These are phyloP conservation scores for Synergus gifuensis DNA, from an alignment of 2,888 invertebrate genomes.

Conservation along the genomic window DNA sequence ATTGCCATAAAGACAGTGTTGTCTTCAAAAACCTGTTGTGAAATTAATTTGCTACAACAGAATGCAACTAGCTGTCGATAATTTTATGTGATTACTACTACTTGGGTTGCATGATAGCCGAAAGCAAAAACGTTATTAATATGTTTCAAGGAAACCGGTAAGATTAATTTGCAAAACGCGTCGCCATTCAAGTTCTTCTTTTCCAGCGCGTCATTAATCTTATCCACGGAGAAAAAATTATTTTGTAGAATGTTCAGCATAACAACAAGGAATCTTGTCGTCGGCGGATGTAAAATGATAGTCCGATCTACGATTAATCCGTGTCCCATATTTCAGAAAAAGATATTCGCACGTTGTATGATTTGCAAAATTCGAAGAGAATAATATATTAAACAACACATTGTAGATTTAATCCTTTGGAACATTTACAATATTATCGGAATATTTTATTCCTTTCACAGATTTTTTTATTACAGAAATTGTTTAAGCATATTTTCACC, in stretches of 20 bases:
- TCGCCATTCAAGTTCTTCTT: constrained; percentile 70
- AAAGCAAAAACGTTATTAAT: constrained; percentile 65
- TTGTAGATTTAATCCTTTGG: too few species aligned
- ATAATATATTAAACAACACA: not conserved
- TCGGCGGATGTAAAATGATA: constrained; percentile 64
- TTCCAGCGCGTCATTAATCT: constrained; percentile 68
- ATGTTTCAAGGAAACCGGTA: constrained; percentile 70
- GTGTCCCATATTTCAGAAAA: constrained; percentile 66
- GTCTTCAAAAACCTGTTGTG: not conserved
- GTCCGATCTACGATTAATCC: constrained; percentile 67
- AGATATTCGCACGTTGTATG: constrained; percentile 56
- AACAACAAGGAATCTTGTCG: constrained; percentile 71
- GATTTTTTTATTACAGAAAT: too few species aligned
- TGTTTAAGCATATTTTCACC: too few species aligned
- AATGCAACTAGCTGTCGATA: constrained; percentile 39
- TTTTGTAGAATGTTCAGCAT: constrained; percentile 71
- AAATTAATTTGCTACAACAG: constrained; percentile 21
- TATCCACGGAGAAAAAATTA: constrained; percentile 68
- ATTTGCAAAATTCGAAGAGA: not conserved
- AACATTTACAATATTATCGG: not conserved
- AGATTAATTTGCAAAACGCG: constrained; percentile 72
- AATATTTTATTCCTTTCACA: too few species aligned
- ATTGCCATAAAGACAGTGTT: not conserved
- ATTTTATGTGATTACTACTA: constrained; percentile 46
- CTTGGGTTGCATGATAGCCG: not conserved